Conservation (phyloP, 1,140 invertebrate species). For the Drosophila malerkotliana region DNA sequence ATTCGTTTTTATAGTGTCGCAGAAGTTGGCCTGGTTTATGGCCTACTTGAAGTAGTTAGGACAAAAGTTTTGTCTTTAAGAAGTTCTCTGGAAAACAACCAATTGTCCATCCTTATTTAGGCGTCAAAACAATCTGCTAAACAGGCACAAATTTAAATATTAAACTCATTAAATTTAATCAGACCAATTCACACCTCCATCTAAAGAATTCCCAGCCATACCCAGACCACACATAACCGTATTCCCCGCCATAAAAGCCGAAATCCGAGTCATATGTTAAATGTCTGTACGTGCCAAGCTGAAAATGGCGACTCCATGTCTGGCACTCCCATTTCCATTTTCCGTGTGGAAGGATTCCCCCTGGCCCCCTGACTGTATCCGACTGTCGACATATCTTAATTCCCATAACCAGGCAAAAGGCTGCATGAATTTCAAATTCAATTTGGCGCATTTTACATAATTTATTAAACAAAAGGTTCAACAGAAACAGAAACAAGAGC, state of each 20-base stretch:
- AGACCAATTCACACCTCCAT: slow-evolving; percentile 38
- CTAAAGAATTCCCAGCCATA: background rate
- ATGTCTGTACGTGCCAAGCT: slow-evolving; percentile 55
- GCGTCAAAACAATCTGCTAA: slow-evolving; percentile 11
- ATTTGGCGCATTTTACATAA: slow-evolving; percentile 82
- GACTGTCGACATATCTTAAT: slow-evolving; percentile 77
- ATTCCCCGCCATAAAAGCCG: slow-evolving; percentile 20
- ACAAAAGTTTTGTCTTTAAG: slow-evolving; percentile 27
- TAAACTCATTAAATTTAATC: slow-evolving; percentile 40
- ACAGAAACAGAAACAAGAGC: slow-evolving; percentile 31
- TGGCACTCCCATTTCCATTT: slow-evolving; percentile 8
- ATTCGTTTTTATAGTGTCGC: slow-evolving; percentile 57
- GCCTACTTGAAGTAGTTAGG: slow-evolving; percentile 38
- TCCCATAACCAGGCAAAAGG: slow-evolving; percentile 77
- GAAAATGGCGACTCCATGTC: slow-evolving; percentile 44
- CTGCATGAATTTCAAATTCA: slow-evolving; percentile 82
- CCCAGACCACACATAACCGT: slow-evolving; percentile 30
- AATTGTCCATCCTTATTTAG: background rate
- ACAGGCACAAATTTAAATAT: slow-evolving; percentile 40
- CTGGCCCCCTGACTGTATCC: slow-evolving; percentile 4
- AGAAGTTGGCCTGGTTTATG: slow-evolving; percentile 36
- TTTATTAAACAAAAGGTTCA: slow-evolving; percentile 80
- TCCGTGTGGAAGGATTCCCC: slow-evolving; percentile 1
- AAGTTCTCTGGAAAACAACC: too few relatives aligned
- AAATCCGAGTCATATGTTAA: slow-evolving; percentile 52